These are phyloP conservation scores for Trogon melanurus DNA, from an alignment of 2,113 vertebrate genomes.

Conservation along the genomic window DNA sequence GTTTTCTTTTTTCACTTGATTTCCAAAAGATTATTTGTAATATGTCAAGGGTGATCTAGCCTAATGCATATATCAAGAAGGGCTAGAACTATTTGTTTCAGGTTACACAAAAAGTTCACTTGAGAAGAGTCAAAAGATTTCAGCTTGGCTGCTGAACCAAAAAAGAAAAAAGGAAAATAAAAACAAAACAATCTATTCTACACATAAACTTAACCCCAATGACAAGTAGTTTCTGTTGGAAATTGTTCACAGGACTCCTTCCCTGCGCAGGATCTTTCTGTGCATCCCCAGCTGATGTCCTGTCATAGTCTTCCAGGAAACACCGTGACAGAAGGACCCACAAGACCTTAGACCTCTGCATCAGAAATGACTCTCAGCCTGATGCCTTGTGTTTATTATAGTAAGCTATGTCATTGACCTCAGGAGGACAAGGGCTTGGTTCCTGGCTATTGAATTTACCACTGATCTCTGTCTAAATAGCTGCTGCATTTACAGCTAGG, in stretches of 20 bases:
- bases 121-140: not conserved
- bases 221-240: not conserved
- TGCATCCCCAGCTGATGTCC: not conserved
- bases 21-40: not conserved
- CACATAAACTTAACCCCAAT: not conserved
- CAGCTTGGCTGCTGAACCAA: not conserved
- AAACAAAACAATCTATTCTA: not conserved
- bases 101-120: not conserved
- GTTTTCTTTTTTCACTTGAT: not conserved
- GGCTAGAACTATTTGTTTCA: not conserved
- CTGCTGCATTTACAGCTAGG: conserved; percentile 24
- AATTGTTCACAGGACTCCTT: not conserved
- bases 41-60: not conserved
- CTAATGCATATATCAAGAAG: not conserved
- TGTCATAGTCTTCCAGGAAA: conserved; percentile 17
- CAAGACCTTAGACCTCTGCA: not conserved
- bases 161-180: too few species aligned
- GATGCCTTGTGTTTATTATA: conserved; percentile 35
- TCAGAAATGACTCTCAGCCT: conserved; percentile 5
- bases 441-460: conserved; percentile 33
- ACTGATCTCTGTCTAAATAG: not conserved
- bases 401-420: conserved; percentile 47
- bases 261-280: rapidly evolving
- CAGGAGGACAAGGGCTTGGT: not conserved
- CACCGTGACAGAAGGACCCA: not conserved